These are phyloP conservation scores for Geotrypetes seraphini DNA, from an alignment of 2,797 vertebrate species.

Conservation along the genomic window DNA sequence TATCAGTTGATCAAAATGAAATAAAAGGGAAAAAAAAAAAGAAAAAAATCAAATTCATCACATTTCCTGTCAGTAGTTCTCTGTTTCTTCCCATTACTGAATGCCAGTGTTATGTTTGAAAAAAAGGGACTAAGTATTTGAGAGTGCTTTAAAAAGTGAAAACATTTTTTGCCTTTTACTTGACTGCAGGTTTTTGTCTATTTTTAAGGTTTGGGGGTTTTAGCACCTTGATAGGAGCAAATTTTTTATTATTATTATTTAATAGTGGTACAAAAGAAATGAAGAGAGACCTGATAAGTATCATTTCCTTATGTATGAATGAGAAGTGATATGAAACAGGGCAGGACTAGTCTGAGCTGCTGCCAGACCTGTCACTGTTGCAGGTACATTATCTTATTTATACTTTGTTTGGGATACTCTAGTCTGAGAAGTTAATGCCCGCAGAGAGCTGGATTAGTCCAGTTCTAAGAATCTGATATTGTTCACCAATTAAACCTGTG, in stretches of 20 bases:
- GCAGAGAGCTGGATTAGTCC: conserved; percentile 42
- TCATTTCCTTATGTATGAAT: conserved; percentile 48
- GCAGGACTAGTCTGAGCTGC: conserved; percentile 43
- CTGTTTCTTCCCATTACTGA: conserved; percentile 55
- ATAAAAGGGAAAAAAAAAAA: too few relatives aligned
- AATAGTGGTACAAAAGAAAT: too few relatives aligned
- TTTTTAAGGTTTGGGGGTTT: conserved; percentile 40
- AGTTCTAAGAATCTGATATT: conserved; percentile 42
- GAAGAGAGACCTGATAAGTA: conserved; percentile 30
- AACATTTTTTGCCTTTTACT: conserved; percentile 31
- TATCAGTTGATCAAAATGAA: conserved; percentile 48
- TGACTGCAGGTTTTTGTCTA: conserved; percentile 41
- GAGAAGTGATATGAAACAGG: conserved; percentile 43
- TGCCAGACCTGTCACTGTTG: conserved; percentile 28
- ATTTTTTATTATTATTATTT: too few relatives aligned
- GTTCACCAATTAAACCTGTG: conserved; percentile 46
- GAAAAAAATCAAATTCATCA: conserved; percentile 37
- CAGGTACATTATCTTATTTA: conserved; percentile 40
- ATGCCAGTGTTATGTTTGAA: conserved; percentile 59
- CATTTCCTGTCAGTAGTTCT: conserved; percentile 44
- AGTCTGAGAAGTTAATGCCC: conserved; percentile 39
- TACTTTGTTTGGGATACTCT: conserved; percentile 38
- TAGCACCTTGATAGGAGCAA: too few relatives aligned
- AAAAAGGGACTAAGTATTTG: conserved; percentile 47
- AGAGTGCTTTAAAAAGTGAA: conserved; percentile 52